phyloP scores from a whole-genome alignment of 2,888 invertebrate species.

The Leptinotarsa rubiginosa region DNA sequence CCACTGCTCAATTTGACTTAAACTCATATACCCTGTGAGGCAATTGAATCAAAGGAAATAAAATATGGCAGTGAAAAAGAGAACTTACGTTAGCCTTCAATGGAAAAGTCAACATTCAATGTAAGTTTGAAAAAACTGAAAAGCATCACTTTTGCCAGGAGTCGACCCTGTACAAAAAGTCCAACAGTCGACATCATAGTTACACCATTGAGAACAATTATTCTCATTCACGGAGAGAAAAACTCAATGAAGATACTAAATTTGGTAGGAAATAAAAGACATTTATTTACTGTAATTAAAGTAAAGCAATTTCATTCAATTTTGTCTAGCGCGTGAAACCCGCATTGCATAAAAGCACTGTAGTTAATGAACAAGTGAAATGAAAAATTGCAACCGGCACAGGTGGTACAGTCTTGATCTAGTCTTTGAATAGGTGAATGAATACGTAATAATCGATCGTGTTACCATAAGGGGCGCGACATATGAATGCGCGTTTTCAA shows the following conservation, averaged over 20 bases:
- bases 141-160: no score
- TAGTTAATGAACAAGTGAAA: constrained; percentile 19
- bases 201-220: not conserved
- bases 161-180: not conserved
- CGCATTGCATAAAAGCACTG: constrained; percentile 22
- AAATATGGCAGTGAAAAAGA: no score
- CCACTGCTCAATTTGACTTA: no score
- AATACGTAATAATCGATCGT: not conserved
- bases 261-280: constrained; percentile 30
- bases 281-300: constrained; percentile 25
- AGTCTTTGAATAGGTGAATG: constrained; percentile 1
- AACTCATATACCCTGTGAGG: no score
- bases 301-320: constrained; percentile 17
- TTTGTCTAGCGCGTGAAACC: constrained; percentile 7
- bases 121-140: no score
- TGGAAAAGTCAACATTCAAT: no score
- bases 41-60: no score
- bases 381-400: constrained; percentile 31
- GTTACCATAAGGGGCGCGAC: not conserved
- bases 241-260: constrained; percentile 17
- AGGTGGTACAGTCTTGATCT: constrained; percentile 24
- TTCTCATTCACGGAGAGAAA: constrained; percentile 7
- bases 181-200: not conserved
- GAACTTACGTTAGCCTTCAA: no score
- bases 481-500: no score